phyloP scores from a whole-genome alignment of 2,888 invertebrate species.

The Polydesmus complanatus region DNA sequence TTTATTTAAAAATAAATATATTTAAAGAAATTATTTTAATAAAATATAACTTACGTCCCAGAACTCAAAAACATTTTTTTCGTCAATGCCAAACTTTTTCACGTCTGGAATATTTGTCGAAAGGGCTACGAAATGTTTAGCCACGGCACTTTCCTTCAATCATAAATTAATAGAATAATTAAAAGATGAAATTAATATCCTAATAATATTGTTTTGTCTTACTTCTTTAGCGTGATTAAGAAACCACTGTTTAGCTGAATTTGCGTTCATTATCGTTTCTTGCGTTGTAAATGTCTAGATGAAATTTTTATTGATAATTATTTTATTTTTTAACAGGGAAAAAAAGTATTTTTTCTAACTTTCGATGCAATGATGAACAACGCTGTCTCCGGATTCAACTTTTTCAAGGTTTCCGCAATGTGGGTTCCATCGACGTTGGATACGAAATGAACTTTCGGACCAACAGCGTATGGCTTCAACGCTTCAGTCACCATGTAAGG shows the following conservation, averaged over 20 bases:
- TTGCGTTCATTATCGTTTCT: conserved; percentile 98
- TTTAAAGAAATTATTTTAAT: neutral
- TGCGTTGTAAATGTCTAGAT: conserved; percentile 79
- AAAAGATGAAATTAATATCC: conserved; percentile 15
- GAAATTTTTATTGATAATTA: neutral
- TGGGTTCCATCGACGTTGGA: conserved; percentile 99
- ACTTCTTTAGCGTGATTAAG: conserved; percentile 72
- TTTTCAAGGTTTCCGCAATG: conserved; percentile 79
- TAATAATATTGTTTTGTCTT: conserved; percentile 29
- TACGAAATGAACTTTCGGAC: conserved; percentile 83
- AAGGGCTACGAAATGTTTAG: conserved; percentile 94
- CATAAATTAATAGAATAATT: conserved; percentile 11
- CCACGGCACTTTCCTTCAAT: conserved; percentile 45
- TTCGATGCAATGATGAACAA: conserved; percentile 98
- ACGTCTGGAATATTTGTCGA: conserved; percentile 91
- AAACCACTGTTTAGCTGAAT: conserved; percentile 95
- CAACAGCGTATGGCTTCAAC: conserved; percentile 73
- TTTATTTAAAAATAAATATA: neutral
- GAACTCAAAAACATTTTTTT: conserved; percentile 97
- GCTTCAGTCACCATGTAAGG: conserved; percentile 99
- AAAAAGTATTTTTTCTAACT: conserved; percentile 23
- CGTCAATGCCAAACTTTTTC: conserved; percentile 92
- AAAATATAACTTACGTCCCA: conserved; percentile 59
- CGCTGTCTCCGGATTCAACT: conserved; percentile 78
- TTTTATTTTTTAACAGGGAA: neutral